Conservation (phyloP, 2,113 vertebrate species). For the Hippopotamus amphibius region DNA sequence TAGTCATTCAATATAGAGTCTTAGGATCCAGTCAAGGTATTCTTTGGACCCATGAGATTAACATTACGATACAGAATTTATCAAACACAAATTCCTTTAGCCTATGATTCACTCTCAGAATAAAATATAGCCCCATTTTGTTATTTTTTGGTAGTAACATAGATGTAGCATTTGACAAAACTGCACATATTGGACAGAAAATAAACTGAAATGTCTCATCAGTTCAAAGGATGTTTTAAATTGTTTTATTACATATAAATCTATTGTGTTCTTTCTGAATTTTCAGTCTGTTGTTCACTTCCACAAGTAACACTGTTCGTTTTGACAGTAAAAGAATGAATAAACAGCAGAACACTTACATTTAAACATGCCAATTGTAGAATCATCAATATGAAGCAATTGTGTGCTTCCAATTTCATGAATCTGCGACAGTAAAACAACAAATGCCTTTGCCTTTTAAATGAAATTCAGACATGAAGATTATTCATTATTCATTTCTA, state of each 20-base stretch:
- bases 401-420: neutral
- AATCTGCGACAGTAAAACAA: neutral
- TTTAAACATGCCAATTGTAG: neutral
- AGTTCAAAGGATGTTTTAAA: slow-evolving; percentile 15
- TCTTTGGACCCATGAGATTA: neutral
- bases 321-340: slow-evolving; percentile 38
- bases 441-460: neutral
- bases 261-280: neutral
- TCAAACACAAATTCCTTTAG: neutral
- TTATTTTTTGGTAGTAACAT: neutral
- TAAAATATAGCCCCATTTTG: neutral
- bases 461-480: slow-evolving; percentile 18
- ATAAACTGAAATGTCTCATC: slow-evolving; percentile 55
- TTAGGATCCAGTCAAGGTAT: neutral
- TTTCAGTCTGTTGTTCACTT: neutral
- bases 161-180: neutral
- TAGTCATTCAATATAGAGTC: neutral
- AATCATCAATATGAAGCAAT: neutral
- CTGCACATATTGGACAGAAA: slow-evolving; percentile 49
- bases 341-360: neutral
- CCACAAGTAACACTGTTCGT: neutral
- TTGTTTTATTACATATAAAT: neutral
- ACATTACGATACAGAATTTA: neutral
- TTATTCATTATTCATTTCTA: slow-evolving; percentile 19
- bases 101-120: neutral